phyloP scores from a whole-genome alignment of 2,113 vertebrate genomes.

The Spea multiplicata region DNA sequence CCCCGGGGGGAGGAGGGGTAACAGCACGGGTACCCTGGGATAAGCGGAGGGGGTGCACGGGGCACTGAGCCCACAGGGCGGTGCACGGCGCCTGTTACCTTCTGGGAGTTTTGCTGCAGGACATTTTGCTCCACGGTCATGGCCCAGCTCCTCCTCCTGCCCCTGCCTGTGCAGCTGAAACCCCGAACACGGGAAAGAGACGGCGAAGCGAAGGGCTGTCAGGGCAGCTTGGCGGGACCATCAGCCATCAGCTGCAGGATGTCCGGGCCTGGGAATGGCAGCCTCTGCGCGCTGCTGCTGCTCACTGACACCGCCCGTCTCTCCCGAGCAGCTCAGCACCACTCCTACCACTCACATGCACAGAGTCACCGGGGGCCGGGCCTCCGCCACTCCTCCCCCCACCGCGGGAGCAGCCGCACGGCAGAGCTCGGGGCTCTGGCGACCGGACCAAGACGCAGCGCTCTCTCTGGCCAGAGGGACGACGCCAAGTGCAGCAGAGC shows the following conservation, averaged over 20 bases:
- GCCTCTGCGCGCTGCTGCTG: not conserved
- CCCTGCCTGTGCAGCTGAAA: constrained; percentile 16
- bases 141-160: constrained; percentile 64
- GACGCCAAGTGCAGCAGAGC: too few species aligned
- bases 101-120: constrained; percentile 89
- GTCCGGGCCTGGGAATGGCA: not conserved
- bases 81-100: constrained; percentile 67
- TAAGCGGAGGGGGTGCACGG: not conserved
- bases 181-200: constrained; percentile 9
- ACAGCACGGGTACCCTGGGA: not conserved
- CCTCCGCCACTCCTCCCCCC: too few species aligned
- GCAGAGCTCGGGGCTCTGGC: too few species aligned
- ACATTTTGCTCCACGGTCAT: constrained; percentile 97
- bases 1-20: not conserved
- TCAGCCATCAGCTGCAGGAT: constrained; percentile 9
- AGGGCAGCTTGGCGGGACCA: constrained; percentile 37
- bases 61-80: not conserved
- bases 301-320: constrained; percentile 24
- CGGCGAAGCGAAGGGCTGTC: constrained; percentile 32
- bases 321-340: constrained; percentile 25
- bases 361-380: constrained; percentile 7
- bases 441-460: too few species aligned
- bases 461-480: too few species aligned
- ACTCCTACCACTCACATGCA: constrained; percentile 24
- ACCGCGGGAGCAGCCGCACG: too few species aligned